Evolutionary conservation across 64 coral and sea anemone species (phyloP).

Genomic region (Pachyseris speciosa): DNA sequence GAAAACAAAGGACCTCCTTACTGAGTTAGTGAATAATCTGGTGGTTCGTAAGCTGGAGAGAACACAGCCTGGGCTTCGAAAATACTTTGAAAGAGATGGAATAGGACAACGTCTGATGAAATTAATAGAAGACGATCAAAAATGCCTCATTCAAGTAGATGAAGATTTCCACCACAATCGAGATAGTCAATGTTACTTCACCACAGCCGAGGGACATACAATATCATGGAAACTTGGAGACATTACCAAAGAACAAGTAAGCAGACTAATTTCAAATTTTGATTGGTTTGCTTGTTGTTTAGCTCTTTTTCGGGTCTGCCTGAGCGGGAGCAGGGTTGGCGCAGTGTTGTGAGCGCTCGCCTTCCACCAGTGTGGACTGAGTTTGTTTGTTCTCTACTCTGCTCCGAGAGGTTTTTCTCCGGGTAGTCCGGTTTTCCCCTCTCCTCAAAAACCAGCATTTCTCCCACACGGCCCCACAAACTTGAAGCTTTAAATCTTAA

Average conservation of each 20-base stretch:
- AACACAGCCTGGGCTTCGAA: background rate
- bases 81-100: background rate
- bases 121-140: background rate
- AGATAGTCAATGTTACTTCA: background rate
- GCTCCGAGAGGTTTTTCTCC: too few relatives aligned
- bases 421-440: too few relatives aligned
- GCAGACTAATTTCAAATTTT: background rate
- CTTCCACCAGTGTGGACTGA: too few relatives aligned
- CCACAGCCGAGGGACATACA: background rate
- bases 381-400: too few relatives aligned
- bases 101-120: background rate
- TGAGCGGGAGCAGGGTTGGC: too few relatives aligned
- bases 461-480: too few relatives aligned
- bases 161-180: background rate
- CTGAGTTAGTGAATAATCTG: background rate
- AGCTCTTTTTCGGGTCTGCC: background rate
- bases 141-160: background rate
- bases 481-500: too few relatives aligned
- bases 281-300: background rate
- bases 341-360: too few relatives aligned
- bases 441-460: too few relatives aligned
- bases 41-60: background rate
- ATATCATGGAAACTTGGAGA: slow-evolving; percentile 18
- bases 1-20: background rate
- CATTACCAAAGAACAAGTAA: background rate